Conservation (phyloP, 2,797 vertebrate genomes). For the Bufotes viridis region DNA sequence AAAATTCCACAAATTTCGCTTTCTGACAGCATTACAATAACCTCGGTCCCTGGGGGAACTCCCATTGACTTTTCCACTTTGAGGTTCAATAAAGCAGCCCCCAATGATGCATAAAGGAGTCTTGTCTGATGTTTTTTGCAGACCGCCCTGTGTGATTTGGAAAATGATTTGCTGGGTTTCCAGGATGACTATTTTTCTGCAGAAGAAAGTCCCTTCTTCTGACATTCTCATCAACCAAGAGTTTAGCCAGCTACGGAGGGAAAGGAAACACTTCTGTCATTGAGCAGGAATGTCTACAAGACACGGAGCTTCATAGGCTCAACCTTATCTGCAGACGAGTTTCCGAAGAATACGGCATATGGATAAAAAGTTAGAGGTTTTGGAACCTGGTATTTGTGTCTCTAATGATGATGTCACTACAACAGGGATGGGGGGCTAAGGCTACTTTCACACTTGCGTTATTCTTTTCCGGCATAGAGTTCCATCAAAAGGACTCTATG, state of each 20-base stretch:
- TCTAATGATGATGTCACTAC: not conserved
- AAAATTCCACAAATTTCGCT: slow-evolving; percentile 12
- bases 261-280: slow-evolving; percentile 29
- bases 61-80: slow-evolving; percentile 18
- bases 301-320: not conserved
- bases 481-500: too few species aligned
- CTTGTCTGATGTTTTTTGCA: slow-evolving; percentile 29
- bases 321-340: slow-evolving; percentile 11
- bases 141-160: slow-evolving; percentile 11
- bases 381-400: slow-evolving; percentile 1
- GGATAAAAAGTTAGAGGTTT: not conserved
- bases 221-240: not conserved
- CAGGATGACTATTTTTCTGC: slow-evolving; percentile 12
- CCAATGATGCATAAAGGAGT: slow-evolving; percentile 1
- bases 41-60: not conserved
- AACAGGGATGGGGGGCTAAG: not conserved
- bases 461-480: too few species aligned
- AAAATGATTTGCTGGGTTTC: slow-evolving; percentile 33
- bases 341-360: not conserved
- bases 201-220: slow-evolving; percentile 36
- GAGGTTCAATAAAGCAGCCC: not conserved
- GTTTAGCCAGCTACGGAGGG: not conserved
- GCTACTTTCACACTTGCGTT: too few species aligned
- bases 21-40: slow-evolving; percentile 40
- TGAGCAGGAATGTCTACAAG: slow-evolving; percentile 38